These are phyloP conservation scores for Hydraecia micacea DNA, from an alignment of 2,888 invertebrate genomes.

Conservation along the genomic window DNA sequence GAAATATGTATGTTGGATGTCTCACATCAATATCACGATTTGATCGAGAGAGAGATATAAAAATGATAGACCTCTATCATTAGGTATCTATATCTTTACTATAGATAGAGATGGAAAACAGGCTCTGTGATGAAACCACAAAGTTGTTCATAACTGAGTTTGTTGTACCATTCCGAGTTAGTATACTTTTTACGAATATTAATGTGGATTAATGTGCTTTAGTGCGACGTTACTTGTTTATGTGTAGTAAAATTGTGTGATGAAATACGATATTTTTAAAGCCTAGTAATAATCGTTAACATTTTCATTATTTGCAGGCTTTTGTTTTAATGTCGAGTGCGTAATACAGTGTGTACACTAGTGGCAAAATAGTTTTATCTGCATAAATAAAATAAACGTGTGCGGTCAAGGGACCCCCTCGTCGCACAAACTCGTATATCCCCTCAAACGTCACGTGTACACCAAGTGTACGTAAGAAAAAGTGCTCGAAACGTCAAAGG, in stretches of 20 bases:
- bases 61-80: neutral
- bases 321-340: neutral
- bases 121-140: constrained; percentile 4
- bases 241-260: constrained; percentile 50
- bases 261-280: constrained; percentile 49
- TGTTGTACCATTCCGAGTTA: constrained; percentile 42
- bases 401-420: neutral
- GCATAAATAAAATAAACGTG: neutral
- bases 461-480: too few relatives aligned
- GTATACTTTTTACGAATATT: constrained; percentile 61
- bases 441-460: too few relatives aligned
- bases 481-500: too few relatives aligned
- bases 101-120: neutral
- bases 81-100: neutral
- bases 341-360: neutral
- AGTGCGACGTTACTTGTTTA: constrained; percentile 57
- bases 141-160: constrained; percentile 35
- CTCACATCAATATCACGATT: neutral
- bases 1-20: neutral
- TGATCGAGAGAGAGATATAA: neutral
- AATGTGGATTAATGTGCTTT: constrained; percentile 47
- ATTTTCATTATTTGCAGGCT: constrained; percentile 22
- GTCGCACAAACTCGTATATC: too few relatives aligned
- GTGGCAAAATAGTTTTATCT: neutral
- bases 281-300: constrained; percentile 49